phyloP scores from a whole-genome alignment of 2,888 invertebrate genomes.

The Esperia sulphurella region DNA sequence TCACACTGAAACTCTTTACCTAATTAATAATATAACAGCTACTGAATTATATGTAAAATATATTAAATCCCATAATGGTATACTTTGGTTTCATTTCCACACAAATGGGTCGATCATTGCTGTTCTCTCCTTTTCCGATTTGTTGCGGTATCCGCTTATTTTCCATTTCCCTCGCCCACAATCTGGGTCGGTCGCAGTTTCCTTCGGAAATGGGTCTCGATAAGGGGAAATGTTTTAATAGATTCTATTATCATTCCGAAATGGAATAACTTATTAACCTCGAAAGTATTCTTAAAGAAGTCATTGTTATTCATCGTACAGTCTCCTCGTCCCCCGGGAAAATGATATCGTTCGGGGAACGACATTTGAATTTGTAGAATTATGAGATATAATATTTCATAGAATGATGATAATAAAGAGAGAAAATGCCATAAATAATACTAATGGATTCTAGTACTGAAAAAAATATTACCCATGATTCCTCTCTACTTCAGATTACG shows the following conservation, averaged over 20 bases:
- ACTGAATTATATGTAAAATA: not conserved
- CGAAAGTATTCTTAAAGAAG: not conserved
- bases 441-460: too few relatives aligned
- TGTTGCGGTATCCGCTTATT: slow-evolving; percentile 45
- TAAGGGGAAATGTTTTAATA: slow-evolving; percentile 27
- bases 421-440: not conserved
- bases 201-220: slow-evolving; percentile 26
- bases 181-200: slow-evolving; percentile 37
- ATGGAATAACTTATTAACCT: slow-evolving; percentile 11
- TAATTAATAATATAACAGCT: too few relatives aligned
- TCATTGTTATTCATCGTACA: slow-evolving; percentile 2
- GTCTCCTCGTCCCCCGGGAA: not conserved
- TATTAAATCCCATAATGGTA: slow-evolving; percentile 26
- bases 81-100: slow-evolving; percentile 38
- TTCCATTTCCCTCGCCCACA: slow-evolving; percentile 43
- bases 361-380: slow-evolving; percentile 7
- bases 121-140: slow-evolving; percentile 39
- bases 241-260: slow-evolving; percentile 23
- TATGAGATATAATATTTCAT: not conserved
- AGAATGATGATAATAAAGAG: too few relatives aligned
- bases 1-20: too few relatives aligned
- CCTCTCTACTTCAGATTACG: too few relatives aligned
- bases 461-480: not conserved
- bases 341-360: slow-evolving; percentile 6
- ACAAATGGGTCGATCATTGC: slow-evolving; percentile 43